phyloP scores from a whole-genome alignment of 1,140 invertebrate species.

The Phenacoccus solenopsis region DNA sequence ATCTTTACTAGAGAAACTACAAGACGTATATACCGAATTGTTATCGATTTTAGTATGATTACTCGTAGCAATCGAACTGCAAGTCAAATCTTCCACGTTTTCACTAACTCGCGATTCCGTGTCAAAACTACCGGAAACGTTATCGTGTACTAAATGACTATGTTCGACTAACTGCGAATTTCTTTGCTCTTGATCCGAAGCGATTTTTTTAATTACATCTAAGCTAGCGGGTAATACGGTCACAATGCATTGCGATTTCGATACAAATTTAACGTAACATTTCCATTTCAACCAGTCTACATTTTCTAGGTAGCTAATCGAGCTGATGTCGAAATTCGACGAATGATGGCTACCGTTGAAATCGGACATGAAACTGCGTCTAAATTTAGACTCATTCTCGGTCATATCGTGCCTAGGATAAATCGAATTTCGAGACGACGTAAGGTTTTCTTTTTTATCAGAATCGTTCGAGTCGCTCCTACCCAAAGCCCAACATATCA shows the following conservation, averaged over 20 bases:
- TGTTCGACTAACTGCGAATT: background rate
- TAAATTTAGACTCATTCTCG: background rate
- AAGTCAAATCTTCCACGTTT: background rate
- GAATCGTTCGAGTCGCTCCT: background rate
- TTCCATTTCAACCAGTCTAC: slow-evolving; percentile 40
- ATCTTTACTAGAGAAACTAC: background rate
- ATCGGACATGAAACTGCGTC: background rate
- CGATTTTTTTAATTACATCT: slow-evolving; percentile 40
- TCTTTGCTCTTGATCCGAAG: slow-evolving; percentile 25
- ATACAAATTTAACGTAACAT: slow-evolving; percentile 54
- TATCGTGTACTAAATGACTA: background rate
- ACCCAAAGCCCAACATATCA: slow-evolving; percentile 21
- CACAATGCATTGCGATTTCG: slow-evolving; percentile 47
- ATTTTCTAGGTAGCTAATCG: background rate
- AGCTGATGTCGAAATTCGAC: background rate
- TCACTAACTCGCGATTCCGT: background rate
- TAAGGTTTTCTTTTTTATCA: background rate
- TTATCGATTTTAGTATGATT: background rate
- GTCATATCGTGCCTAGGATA: background rate
- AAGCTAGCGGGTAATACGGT: slow-evolving; percentile 54
- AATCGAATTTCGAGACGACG: background rate
- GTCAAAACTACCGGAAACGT: background rate
- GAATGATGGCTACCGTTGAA: background rate
- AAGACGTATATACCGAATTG: background rate
- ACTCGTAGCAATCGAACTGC: background rate